phyloP scores from a whole-genome alignment of 2,797 vertebrate species.

The Eupleurogrammus muticus region DNA sequence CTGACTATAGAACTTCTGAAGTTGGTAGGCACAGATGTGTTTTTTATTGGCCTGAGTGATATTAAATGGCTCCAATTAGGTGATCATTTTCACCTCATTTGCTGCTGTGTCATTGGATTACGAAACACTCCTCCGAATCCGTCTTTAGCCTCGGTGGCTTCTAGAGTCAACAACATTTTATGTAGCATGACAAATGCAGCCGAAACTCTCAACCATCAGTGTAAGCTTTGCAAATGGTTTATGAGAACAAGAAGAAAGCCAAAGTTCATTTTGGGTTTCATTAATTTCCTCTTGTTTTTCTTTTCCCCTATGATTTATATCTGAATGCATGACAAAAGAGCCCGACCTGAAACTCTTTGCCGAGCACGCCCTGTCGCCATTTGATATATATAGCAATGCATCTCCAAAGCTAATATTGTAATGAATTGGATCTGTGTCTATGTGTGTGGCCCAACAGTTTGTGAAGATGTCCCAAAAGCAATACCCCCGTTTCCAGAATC shows the following conservation, averaged over 20 bases:
- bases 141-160: slow-evolving; percentile 3
- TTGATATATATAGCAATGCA: slow-evolving; percentile 65
- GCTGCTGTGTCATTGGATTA: slow-evolving; percentile 1
- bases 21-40: not conserved
- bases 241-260: slow-evolving; percentile 44
- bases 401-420: slow-evolving; percentile 75
- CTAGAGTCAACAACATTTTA: slow-evolving; percentile 13
- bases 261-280: slow-evolving; percentile 64
- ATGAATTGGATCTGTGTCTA: slow-evolving; percentile 69
- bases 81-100: not conserved
- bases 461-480: slow-evolving; percentile 77
- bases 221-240: slow-evolving; percentile 13
- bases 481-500: slow-evolving; percentile 74
- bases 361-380: slow-evolving; percentile 49
- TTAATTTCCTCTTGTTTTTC: slow-evolving; percentile 57
- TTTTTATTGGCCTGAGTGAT: not conserved
- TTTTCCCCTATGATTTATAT: slow-evolving; percentile 59
- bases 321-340: slow-evolving; percentile 48
- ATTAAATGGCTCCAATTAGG: not conserved
- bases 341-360: slow-evolving; percentile 38
- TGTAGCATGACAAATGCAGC: slow-evolving; percentile 23
- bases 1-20: not conserved
- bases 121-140: not conserved
- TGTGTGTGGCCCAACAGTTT: slow-evolving; percentile 72
- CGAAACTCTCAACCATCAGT: slow-evolving; percentile 14